A percentile compares a stretch with the other conserved stretches of the same genome.
Conservation (phyloP, 2,888 invertebrate genomes). For the Ariolimax columbianus region DNA sequence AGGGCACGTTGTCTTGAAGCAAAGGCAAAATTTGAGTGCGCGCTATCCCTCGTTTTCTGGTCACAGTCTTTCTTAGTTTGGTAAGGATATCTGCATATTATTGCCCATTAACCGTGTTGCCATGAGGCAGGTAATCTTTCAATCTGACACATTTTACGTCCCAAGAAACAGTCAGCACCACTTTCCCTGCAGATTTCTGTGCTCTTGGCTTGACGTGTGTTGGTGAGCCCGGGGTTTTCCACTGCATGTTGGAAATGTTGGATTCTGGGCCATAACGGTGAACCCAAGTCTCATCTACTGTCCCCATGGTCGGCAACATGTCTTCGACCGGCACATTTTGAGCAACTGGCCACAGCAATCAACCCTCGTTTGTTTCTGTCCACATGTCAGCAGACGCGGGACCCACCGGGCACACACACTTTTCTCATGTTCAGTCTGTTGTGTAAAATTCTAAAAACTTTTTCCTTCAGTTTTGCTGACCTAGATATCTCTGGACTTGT, state of each 20-base stretch:
- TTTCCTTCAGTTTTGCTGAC: no score
- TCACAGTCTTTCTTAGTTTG: slow-evolving; percentile 16
- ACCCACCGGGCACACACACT: no score
- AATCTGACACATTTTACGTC: not conserved
- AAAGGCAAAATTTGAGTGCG: not conserved
- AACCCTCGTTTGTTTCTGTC: no score
- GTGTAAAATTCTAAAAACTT: no score
- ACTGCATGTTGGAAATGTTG: slow-evolving; percentile 29
- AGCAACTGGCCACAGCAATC: no score
- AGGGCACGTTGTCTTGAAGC: slow-evolving; percentile 17
- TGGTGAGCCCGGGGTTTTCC: slow-evolving; percentile 23
- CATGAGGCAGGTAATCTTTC: slow-evolving; percentile 9
- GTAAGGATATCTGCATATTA: not conserved
- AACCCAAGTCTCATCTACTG: slow-evolving; percentile 11
- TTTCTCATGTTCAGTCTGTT: no score
- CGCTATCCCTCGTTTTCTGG: not conserved
- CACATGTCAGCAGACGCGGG: no score
- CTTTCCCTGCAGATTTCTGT: slow-evolving; percentile 2
- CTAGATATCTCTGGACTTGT: no score
- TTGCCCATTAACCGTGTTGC: not conserved
- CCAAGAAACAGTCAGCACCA: slow-evolving; percentile 4
- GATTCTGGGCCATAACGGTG: slow-evolving; percentile 20
- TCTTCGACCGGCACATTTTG: no score
- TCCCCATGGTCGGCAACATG: slow-evolving; percentile 2
- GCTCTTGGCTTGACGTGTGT: slow-evolving; percentile 21